Conservation (phyloP, 2,113 vertebrate genomes). For the Callithrix jacchus region DNA sequence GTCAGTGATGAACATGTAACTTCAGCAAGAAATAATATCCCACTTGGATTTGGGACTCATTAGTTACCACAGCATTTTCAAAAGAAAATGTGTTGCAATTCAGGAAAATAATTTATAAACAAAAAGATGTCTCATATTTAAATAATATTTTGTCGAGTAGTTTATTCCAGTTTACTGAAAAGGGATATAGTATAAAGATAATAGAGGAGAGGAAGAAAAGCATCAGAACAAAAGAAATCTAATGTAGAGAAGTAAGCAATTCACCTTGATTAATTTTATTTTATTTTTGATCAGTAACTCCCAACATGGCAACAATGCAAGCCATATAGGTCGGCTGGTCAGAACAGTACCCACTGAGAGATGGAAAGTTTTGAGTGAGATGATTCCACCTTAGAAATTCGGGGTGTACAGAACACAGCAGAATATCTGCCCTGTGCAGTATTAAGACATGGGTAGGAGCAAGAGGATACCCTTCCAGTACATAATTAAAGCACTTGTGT, state of each 20-base stretch:
- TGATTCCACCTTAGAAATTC: not conserved
- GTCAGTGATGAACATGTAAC: not conserved
- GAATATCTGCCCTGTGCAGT: not conserved
- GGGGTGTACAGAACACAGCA: not conserved
- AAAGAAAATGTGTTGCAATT: not conserved
- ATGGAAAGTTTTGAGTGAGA: not conserved
- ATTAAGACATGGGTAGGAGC: not conserved
- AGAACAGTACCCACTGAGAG: not conserved
- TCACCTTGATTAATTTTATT: not conserved
- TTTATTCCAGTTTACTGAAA: not conserved
- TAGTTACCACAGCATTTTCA: not conserved
- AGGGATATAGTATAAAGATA: not conserved
- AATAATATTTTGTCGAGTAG: not conserved
- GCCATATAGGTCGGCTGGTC: not conserved
- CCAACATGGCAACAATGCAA: not conserved
- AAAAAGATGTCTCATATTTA: not conserved
- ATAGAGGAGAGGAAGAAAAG: not conserved
- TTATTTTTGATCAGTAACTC: not conserved
- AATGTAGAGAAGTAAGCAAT: not conserved
- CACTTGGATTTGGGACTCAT: not conserved
- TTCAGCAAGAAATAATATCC: not conserved
- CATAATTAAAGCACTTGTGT: not conserved
- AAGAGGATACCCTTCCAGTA: slow-evolving; percentile 23
- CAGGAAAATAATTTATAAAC: not conserved
- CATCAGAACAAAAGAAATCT: not conserved